Base-by-base conservation (phyloP, 2,797 vertebrate species). In the Leucoraja ocellata region DNA sequence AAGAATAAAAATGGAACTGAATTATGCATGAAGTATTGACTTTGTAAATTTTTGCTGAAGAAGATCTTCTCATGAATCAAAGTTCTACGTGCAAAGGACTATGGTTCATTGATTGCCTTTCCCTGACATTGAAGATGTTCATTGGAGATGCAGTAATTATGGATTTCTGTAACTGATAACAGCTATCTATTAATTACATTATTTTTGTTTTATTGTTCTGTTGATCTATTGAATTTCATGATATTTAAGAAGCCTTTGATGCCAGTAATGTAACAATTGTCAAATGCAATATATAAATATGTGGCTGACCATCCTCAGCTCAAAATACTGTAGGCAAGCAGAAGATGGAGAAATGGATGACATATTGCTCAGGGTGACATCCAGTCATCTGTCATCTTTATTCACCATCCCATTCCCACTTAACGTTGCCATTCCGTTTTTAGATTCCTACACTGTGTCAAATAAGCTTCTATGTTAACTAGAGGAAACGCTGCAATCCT, bases 21-120 rank as follows among this genome's bases (percentile, higher is more conserved):
- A 92, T 92, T 92, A 92, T 92, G 25, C 90, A 92, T 92, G 90
- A 76, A 46, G 39, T 92, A 92, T 92, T 92, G 90, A 92, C 90
- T 92, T 54, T 54, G 71, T 76, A 73, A 54, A 92, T 39, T 76
- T 92, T 92, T 92, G 76, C 71, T 58, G 23, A 92, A 92, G 71
- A 1, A n/a, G 73, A 73, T 74, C 90, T 92, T 32, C 84, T 88
- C 71, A 76, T 54, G 23, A 32, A 91, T 91, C 65, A 28, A 91
- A 91, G 21, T 39, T 46, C 39, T 32, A 74, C 21, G 25, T 73
- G 13, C 65, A 74, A 32, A 68, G 61, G 18, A 65, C 63, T n/a
- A 54, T n/a, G n/a, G 61, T 28, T 90, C n/a, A 91, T 65, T 76
- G 71, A 58, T 39, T 46, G 21, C 36, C 71, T 92, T 76, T 92